Evolutionary conservation across 1,140 invertebrate genomes (phyloP), one percentile per base, ranked within the genome.

Genomic region (Cotesia glomerata): DNA sequence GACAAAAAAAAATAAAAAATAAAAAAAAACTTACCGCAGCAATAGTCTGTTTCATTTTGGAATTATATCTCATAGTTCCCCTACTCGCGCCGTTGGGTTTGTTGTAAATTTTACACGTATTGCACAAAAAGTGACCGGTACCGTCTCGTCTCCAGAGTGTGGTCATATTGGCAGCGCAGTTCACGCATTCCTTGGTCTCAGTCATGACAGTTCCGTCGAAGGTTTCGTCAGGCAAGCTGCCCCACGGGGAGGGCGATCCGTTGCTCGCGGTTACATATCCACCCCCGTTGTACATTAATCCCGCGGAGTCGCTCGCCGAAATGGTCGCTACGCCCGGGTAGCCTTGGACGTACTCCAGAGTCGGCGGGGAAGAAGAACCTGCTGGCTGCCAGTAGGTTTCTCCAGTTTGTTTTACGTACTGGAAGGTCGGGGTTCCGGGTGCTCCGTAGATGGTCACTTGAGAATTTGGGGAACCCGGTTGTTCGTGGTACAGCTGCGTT

Each of bases 41-140:
- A 0, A 84, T 79, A 0, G 81, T 74, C 64, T 91, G 89, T 79
- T 92, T 93, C 34, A 84, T 82, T 69, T 86, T 86, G 5, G 72
- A 72, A n/a, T 58, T 58, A 18, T 83, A 84, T 36, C 82, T 78
- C 14, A 94, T 89, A 9, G 93, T 87, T 7, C 94, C 93, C 79
- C 96, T 88, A 86, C 94, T 96, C 76, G 94, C 90, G n/a, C 95
- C 95, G 85, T 97, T 95, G 83, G 93, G 93, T 82, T 94, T 92
- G 83, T 91, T 93, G 88, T 95, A 95, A 16, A 95, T 88, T 34
- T 89, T 94, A 85, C 96, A 98, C 56, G 94, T 94, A 84, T 96
- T 97, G 88, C 96, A 97, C 66, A 97, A 88, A 85, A 96, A 97
- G 82, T 96, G 94, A 5, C 95, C 95, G 26, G 93, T 95, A 59